Evolutionary conservation across 1,140 invertebrate genomes (phyloP), one percentile per base, ranked within the genome.

Genomic region (Marisa cornuarietis): DNA sequence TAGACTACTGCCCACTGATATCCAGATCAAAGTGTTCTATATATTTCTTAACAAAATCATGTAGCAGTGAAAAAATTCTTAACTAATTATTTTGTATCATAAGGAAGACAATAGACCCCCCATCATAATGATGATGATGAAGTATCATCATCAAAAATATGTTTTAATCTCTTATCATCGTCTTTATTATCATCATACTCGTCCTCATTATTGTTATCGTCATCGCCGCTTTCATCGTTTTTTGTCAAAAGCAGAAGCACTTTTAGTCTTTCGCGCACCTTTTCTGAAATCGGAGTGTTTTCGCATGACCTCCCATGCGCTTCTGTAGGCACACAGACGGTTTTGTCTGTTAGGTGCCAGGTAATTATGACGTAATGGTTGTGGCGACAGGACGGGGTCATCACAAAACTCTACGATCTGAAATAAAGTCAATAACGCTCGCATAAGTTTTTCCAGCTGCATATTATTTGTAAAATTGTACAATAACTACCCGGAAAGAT

Each of bases 261-360:
- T 2, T 71, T 71, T 49, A 69, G 10, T 18, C 24, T 9, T 8
- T 42, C 11, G 9, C 24, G 54, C 63, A 85, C 84, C 69, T 75
- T 84, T 80, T 58, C 73, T 84, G 81, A 94, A 94, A 84, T 95
- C 94, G 7, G 84, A 52, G 88, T 94, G 93, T 79, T 90, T 90
- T 24, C 91, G 85, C 78, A 95, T 94, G 61, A 95, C 92, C 79
- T 94, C 93, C 87, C 93, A 92, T 7, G 93, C 92, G 83, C 93
- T 94, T 62, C 92, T 90, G 65, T 93, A 91, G 72, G 92, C 87
- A 85, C 94, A 95, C 22, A 94, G 89, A 24, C 92, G 89, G 88
- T 95, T 95, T 61, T 95, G 94, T 86, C 94, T 94, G n/a, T 93
- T 94, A 0, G 94, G 94, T 1, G 93, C 93, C 76, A 92, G 92